These are phyloP conservation scores for Bungarus multicinctus DNA, from an alignment of 2,113 vertebrate genomes.

Conservation along the genomic window DNA sequence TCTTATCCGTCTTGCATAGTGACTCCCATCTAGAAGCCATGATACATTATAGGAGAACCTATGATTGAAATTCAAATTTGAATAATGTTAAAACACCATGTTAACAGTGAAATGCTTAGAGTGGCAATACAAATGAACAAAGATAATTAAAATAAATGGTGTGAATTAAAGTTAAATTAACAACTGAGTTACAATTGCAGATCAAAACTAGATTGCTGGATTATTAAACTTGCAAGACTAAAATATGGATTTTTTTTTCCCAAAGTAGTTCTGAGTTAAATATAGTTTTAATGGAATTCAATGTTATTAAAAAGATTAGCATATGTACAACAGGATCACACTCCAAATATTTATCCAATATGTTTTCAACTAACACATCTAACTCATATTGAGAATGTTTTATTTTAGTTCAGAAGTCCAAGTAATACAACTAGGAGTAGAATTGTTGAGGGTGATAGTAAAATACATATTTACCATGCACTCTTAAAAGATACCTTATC, in stretches of 20 bases:
- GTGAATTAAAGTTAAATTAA: conserved; percentile 38
- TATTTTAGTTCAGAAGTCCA: conserved; percentile 6
- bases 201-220: conserved; percentile 23
- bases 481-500: not conserved
- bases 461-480: conserved; percentile 8
- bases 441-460: conserved; percentile 15
- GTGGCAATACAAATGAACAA: conserved; percentile 22
- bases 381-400: not conserved
- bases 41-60: conserved; percentile 15
- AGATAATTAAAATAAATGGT: conserved; percentile 44
- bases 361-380: conserved; percentile 29
- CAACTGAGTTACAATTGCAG: conserved; percentile 21
- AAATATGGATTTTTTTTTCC: not conserved
- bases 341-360: conserved; percentile 22
- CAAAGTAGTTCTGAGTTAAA: conserved; percentile 2
- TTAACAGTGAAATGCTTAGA: conserved; percentile 42
- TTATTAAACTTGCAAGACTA: not conserved
- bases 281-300: not conserved
- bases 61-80: conserved; percentile 37
- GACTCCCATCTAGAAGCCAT: conserved; percentile 20
- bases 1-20: conserved; percentile 32
- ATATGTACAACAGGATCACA: not conserved
- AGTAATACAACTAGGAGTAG: not conserved
- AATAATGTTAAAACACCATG: conserved; percentile 38
- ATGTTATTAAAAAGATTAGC: not conserved